Conservation (phyloP, 2,888 invertebrate genomes). For the Yponomeuta evonymella region DNA sequence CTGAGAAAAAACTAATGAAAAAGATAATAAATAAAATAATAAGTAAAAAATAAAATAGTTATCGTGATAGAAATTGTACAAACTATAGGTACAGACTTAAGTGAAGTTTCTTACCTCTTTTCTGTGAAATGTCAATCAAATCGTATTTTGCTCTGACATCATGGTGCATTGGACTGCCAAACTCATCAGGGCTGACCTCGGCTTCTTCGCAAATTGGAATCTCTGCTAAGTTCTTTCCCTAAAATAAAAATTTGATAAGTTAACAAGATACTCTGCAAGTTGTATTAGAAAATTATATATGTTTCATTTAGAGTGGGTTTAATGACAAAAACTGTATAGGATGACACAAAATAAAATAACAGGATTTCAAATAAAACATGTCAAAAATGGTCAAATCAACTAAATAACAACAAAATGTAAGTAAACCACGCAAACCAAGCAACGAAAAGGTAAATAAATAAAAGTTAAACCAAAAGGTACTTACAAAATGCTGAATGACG, state of each 20-base stretch:
- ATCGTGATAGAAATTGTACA: no score
- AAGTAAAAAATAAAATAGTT: no score
- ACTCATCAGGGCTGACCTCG: slow-evolving; percentile 77
- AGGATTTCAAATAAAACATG: no score
- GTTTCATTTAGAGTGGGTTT: not conserved
- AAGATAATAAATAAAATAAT: no score
- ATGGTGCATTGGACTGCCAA: slow-evolving; percentile 68
- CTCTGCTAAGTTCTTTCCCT: slow-evolving; percentile 77
- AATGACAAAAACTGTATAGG: slow-evolving; percentile 9
- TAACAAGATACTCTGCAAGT: slow-evolving; percentile 5
- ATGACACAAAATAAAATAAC: slow-evolving; percentile 30
- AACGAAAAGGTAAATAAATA: slow-evolving; percentile 13
- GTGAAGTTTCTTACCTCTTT: slow-evolving; percentile 60
- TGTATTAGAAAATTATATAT: not conserved
- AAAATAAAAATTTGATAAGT: slow-evolving; percentile 24
- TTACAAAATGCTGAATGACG: slow-evolving; percentile 47
- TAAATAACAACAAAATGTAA: no score
- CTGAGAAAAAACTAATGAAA: no score
- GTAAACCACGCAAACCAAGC: slow-evolving; percentile 11
- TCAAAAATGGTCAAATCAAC: no score
- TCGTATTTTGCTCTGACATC: slow-evolving; percentile 62
- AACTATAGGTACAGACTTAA: no score
- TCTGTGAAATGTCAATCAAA: slow-evolving; percentile 76
- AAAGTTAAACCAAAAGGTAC: slow-evolving; percentile 53
- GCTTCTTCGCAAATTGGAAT: slow-evolving; percentile 80